phyloP scores from a whole-genome alignment of 2,888 invertebrate species.

The Podabrus alpinus region DNA sequence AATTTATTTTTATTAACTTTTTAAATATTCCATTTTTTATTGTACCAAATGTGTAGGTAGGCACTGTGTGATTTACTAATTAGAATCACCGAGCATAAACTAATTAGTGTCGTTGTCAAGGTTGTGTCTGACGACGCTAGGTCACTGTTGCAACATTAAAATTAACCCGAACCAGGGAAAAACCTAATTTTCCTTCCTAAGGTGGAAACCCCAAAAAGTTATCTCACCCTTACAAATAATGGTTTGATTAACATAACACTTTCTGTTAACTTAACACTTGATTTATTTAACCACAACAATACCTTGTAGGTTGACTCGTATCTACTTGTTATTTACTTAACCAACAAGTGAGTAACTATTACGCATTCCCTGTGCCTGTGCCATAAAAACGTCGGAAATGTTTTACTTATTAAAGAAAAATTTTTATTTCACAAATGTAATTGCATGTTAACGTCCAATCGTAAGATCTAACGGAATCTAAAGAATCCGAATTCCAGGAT shows the following conservation, averaged over 20 bases:
- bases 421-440: neutral
- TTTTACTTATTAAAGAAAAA: neutral
- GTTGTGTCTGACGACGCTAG: neutral
- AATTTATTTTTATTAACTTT: neutral
- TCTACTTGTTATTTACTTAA: neutral
- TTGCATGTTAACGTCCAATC: neutral
- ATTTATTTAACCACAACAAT: too few species aligned
- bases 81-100: neutral
- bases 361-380: neutral
- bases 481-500: neutral
- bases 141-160: neutral
- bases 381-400: neutral
- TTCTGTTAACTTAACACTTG: too few species aligned
- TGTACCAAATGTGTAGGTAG: neutral
- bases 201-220: neutral
- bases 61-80: neutral
- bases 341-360: neutral
- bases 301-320: neutral
- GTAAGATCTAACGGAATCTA: neutral
- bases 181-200: neutral
- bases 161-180: neutral
- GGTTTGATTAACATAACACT: too few species aligned
- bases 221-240: neutral
- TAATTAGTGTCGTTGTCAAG: neutral
- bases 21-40: neutral